Conservation (phyloP, 2,888 invertebrate species). For the Apamea sordens region DNA sequence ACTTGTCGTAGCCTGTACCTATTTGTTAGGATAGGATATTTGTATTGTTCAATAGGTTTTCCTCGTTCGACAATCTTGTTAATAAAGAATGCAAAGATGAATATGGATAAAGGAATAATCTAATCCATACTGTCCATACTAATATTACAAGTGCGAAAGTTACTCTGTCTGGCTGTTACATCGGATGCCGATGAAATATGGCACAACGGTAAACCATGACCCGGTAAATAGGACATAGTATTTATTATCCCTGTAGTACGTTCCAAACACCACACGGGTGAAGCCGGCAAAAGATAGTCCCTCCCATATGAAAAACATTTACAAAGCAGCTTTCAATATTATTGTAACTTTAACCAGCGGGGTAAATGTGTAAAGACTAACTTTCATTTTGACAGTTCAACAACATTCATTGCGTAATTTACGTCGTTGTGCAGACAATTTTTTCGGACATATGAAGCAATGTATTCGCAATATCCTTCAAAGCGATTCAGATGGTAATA, state of each 20-base stretch:
- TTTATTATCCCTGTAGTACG: background rate
- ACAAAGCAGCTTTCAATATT: background rate
- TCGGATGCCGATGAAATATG: background rate
- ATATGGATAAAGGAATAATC: background rate
- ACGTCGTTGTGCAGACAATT: too few species aligned
- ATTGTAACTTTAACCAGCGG: background rate
- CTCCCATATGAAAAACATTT: background rate
- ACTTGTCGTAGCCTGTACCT: background rate
- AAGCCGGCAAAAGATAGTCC: too few species aligned
- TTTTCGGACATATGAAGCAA: too few species aligned
- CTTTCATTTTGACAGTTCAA: too few species aligned
- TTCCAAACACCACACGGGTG: background rate
- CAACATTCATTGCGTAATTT: too few species aligned
- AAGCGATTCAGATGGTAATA: too few species aligned
- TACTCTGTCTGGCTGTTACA: background rate
- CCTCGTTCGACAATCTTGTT: conserved; percentile 4
- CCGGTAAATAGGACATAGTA: too few species aligned
- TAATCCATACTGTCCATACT: background rate
- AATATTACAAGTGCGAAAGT: background rate
- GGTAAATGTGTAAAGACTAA: too few species aligned
- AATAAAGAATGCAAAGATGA: background rate
- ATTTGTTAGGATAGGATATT: conserved; percentile 13
- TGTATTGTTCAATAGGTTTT: conserved; percentile 16
- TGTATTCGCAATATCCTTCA: too few species aligned
- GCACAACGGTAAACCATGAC: background rate